Evolutionary conservation across 2,888 invertebrate species (phyloP).

Genomic region (Nomada ferruginata): DNA sequence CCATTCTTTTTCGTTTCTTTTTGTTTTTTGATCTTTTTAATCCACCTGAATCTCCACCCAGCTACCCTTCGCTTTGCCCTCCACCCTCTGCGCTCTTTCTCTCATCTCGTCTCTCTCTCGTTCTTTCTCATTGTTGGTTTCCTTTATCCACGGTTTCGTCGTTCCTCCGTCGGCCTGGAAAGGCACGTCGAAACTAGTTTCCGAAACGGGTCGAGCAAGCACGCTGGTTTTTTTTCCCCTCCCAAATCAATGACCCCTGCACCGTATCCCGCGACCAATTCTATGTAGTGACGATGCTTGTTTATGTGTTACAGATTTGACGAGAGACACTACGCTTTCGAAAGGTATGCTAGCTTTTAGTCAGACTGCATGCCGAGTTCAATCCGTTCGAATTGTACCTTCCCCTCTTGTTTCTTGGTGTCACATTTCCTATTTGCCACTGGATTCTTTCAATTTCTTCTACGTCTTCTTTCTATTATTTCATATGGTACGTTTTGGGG

Average conservation of each 20-base stretch:
- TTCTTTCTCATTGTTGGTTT: background rate
- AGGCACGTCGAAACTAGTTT: slow-evolving; percentile 68
- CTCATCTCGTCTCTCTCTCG: background rate
- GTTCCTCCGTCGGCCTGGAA: slow-evolving; percentile 24
- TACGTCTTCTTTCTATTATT: background rate
- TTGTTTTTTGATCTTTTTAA: background rate
- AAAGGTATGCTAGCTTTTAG: slow-evolving; percentile 78
- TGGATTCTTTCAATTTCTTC: background rate
- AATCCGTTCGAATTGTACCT: background rate
- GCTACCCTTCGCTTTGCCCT: slow-evolving; percentile 15
- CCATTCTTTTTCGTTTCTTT: background rate
- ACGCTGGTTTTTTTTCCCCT: slow-evolving; percentile 55
- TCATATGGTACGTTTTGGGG: background rate
- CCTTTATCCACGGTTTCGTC: slow-evolving; percentile 12
- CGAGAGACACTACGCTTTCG: slow-evolving; percentile 84
- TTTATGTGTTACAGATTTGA: slow-evolving; percentile 84
- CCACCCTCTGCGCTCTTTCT: background rate
- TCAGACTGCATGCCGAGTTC: slow-evolving; percentile 63
- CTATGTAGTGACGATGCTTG: slow-evolving; percentile 71
- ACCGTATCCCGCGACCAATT: slow-evolving; percentile 19
- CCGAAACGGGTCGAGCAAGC: slow-evolving; percentile 63
- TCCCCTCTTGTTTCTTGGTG: background rate
- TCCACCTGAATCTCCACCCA: slow-evolving; percentile 23
- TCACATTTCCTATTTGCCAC: background rate
- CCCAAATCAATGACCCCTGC: slow-evolving; percentile 64